Evolutionary conservation across 1,140 invertebrate species (phyloP).

Genomic region (Papilio xuthus): DNA sequence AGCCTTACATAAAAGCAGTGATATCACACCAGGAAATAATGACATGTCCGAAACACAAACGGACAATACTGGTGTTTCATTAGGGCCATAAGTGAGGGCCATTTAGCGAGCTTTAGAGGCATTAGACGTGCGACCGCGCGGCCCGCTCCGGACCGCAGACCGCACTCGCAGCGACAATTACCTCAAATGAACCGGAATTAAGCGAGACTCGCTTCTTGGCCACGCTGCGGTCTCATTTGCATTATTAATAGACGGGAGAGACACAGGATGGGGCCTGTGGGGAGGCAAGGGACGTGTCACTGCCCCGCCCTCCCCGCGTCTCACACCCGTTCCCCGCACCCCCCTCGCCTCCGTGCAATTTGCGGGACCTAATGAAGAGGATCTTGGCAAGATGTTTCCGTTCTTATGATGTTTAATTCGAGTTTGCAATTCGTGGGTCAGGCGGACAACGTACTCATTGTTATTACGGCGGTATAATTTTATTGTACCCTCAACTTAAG

Average conservation of each 20-base stretch:
- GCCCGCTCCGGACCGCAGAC: conserved; percentile 61
- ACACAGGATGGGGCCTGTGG: conserved; percentile 37
- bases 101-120: conserved; percentile 47
- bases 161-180: conserved; percentile 78
- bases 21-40: neutral
- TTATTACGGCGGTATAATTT: conserved; percentile 66
- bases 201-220: conserved; percentile 79
- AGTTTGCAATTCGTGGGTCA: conserved; percentile 76
- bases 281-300: conserved; percentile 52
- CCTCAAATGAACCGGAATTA: conserved; percentile 81
- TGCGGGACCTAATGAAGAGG: conserved; percentile 79
- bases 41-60: neutral
- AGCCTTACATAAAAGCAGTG: neutral
- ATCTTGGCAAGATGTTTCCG: conserved; percentile 77
- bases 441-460: conserved; percentile 65
- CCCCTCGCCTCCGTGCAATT: conserved; percentile 60
- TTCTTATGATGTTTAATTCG: conserved; percentile 81
- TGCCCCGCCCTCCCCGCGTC: conserved; percentile 51
- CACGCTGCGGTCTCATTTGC: conserved; percentile 80
- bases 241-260: conserved; percentile 77
- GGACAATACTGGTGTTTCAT: conserved; percentile 29
- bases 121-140: conserved; percentile 51
- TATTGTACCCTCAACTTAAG: conserved; percentile 39
- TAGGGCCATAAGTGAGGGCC: conserved; percentile 15
- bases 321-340: conserved; percentile 39